Base-by-base conservation (phyloP, 2,888 invertebrate species). In the Atethmia centrago region DNA sequence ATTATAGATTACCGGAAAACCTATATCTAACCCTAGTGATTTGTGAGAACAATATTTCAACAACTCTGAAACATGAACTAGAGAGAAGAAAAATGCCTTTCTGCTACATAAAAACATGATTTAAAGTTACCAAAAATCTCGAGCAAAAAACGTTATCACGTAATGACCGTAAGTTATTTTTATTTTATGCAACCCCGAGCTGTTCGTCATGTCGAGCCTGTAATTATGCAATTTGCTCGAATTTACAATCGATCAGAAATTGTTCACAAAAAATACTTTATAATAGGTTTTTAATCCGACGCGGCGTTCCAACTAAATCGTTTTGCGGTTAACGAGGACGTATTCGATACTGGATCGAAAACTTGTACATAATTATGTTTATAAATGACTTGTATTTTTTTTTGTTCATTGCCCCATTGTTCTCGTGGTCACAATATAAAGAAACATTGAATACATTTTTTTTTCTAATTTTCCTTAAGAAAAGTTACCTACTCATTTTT, bases 261-360 rank as follows among this genome's bases (percentile, higher is more conserved):
- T 82, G 82, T 86, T 84, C 85, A 89, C 87, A 88, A 89, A 90
- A 90, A 91, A 92, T 90, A 74, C 83, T 87, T 78, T 74, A 86
- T 92, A 90, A 92, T 93, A 90, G 88, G 76, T 88, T 90, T 90
- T 90, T 92, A 90, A 92, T 91, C 91, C 91, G 86, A 70, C 76
- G 66, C 61, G 75, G 82, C 83, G 77, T 77, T 83, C 71, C 62
- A 53, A 55, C 65, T 61, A 71, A 80, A 73, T 68, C 21, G 65
- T 62, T 82, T n/a, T 69, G 67, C 66, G 28, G 71, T 74, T 68
- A 78, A 72, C 31, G 78, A 69, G 10, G n/a, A 3, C n/a, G 74
- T 49, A 49, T 86, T 86, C 55, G 79, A 87, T 79, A 74, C 87
- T 73, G 19, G 31, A 61, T 61, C 42, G 21, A 68, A 42, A 64